Conservation (phyloP, 1,140 invertebrate species). For the Oscheius sp. region DNA sequence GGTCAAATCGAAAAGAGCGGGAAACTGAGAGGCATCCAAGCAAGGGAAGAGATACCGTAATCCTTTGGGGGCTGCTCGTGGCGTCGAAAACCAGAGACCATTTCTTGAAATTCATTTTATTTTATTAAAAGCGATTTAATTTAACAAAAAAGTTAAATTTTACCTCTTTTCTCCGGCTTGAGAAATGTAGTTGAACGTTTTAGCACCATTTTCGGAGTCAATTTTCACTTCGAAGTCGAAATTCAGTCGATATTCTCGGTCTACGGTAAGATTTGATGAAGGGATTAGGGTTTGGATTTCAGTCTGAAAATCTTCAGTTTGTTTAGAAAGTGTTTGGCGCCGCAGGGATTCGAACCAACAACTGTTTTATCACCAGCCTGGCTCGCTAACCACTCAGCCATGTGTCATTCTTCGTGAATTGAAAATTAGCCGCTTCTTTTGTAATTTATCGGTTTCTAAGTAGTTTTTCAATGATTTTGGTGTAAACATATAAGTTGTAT, state of each 20-base stretch:
- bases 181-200: neutral
- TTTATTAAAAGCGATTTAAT: neutral
- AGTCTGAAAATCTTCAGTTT: too few relatives aligned
- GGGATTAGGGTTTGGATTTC: conserved; percentile 3
- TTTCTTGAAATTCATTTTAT: neutral
- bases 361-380: too few relatives aligned
- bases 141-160: too few relatives aligned
- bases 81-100: neutral
- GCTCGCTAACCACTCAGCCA: too few relatives aligned
- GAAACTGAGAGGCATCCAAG: neutral
- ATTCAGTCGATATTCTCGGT: neutral
- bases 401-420: too few relatives aligned
- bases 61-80: neutral
- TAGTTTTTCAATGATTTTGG: too few relatives aligned
- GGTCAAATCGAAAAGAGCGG: neutral
- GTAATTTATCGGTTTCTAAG: too few relatives aligned
- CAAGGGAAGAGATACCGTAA: neutral
- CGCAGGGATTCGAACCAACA: too few relatives aligned
- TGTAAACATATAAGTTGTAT: too few relatives aligned
- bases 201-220: neutral
- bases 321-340: too few relatives aligned
- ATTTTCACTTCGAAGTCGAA: neutral
- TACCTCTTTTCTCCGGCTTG: neutral
- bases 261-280: neutral
- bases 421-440: too few relatives aligned